Evolutionary conservation across 1,140 invertebrate genomes (phyloP).

Genomic region (Monochamus saltuarius): DNA sequence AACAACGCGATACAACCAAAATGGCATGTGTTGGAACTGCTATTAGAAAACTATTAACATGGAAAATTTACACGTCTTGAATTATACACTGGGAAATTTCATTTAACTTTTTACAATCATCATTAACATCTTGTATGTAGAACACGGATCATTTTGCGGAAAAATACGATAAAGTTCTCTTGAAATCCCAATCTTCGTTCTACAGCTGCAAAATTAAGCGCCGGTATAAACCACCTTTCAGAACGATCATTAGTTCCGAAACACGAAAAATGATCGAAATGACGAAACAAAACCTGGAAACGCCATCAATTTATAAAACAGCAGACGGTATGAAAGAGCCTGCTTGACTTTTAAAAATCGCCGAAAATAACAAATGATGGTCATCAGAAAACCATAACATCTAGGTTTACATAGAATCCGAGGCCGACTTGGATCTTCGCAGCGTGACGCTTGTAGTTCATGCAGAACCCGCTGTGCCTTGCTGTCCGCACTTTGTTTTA

Average conservation of each 20-base stretch:
- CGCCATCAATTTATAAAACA: background rate
- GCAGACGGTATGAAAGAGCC: background rate
- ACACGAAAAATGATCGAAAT: background rate
- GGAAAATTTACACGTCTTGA: too few relatives aligned
- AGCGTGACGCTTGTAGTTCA: constrained; percentile 20
- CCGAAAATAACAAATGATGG: constrained; percentile 12
- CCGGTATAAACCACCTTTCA: too few relatives aligned
- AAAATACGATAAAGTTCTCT: too few relatives aligned
- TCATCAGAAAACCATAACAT: constrained; percentile 16
- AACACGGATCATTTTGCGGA: too few relatives aligned
- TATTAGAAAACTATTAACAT: too few relatives aligned
- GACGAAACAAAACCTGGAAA: background rate
- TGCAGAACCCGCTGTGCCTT: constrained; percentile 11
- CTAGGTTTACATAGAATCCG: constrained; percentile 16
- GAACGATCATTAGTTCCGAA: background rate
- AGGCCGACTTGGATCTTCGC: constrained; percentile 21
- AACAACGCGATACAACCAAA: too few relatives aligned
- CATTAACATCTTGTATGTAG: too few relatives aligned
- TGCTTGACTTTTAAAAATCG: constrained; percentile 8
- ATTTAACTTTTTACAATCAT: too few relatives aligned
- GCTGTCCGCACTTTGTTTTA: constrained; percentile 18
- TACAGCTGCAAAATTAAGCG: too few relatives aligned
- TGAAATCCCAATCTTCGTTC: too few relatives aligned
- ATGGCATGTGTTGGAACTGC: too few relatives aligned
- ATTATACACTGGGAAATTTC: too few relatives aligned